phyloP scores from a whole-genome alignment of 2,797 vertebrate genomes.

The Pangasius krempfi region DNA sequence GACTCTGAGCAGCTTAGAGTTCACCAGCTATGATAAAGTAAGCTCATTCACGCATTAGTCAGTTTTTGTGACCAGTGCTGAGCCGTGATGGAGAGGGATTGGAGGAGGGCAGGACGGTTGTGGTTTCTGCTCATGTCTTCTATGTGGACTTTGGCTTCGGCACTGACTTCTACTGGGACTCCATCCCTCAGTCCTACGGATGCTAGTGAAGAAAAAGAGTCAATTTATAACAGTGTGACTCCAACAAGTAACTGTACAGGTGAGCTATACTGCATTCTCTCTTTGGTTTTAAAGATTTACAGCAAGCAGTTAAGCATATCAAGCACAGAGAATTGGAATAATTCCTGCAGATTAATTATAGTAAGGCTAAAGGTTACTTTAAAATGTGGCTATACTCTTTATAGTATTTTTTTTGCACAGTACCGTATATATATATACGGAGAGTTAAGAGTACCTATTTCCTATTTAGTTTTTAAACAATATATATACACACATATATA shows the following conservation, averaged over 20 bases:
- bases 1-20: neutral
- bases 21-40: neutral
- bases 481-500: too few species aligned
- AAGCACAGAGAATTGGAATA: slow-evolving; percentile 37
- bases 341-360: too few species aligned
- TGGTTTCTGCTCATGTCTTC: slow-evolving; percentile 37
- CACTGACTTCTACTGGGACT: slow-evolving; percentile 18
- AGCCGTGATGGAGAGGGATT: slow-evolving; percentile 17
- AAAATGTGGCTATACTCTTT: too few species aligned
- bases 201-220: neutral
- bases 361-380: too few species aligned
- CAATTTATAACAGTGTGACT: slow-evolving; percentile 39
- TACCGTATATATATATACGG: neutral
- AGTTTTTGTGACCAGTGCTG: slow-evolving; percentile 6
- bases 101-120: slow-evolving; percentile 1
- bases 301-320: too few species aligned
- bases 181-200: slow-evolving; percentile 41
- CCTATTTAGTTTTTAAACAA: too few species aligned
- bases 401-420: too few species aligned
- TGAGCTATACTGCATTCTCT: slow-evolving; percentile 18
- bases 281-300: neutral
- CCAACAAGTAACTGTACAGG: slow-evolving; percentile 53
- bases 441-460: too few species aligned
- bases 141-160: slow-evolving; percentile 36
- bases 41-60: neutral